phyloP scores from a whole-genome alignment of 2,888 invertebrate species.

The Drosophila ezoana region DNA sequence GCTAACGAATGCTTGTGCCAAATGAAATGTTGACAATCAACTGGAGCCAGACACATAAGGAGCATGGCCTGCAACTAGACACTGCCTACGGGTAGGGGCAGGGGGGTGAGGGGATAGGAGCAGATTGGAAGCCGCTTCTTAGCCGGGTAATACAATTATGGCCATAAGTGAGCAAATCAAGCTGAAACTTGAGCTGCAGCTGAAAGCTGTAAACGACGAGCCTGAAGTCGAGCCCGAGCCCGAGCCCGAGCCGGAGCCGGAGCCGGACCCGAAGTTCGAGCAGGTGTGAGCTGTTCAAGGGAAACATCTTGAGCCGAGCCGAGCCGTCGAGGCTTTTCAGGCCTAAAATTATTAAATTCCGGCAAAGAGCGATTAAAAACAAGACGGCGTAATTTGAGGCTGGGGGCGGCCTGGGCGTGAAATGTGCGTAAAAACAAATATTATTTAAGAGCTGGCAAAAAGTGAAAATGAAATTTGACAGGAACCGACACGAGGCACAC shows the following conservation, averaged over 20 bases:
- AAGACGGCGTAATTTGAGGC: neutral
- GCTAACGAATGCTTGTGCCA: conserved; percentile 19
- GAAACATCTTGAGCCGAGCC: conserved; percentile 25
- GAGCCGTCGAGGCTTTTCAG: conserved; percentile 26
- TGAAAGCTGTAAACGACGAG: conserved; percentile 16
- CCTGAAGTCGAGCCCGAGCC: too few relatives aligned
- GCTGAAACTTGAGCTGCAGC: conserved; percentile 21
- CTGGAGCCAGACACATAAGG: neutral
- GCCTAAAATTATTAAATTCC: conserved; percentile 71
- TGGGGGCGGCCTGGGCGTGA: neutral
- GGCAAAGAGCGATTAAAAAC: conserved; percentile 48
- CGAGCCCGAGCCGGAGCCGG: too few relatives aligned
- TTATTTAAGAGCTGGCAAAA: conserved; percentile 52
- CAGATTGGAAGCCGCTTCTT: too few relatives aligned
- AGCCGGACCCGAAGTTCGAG: conserved; percentile 3
- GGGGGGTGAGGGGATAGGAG: neutral
- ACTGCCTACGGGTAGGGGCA: too few relatives aligned
- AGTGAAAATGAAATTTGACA: conserved; percentile 63
- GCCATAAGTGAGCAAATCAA: conserved; percentile 36
- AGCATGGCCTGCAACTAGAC: too few relatives aligned
- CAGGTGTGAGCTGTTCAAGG: conserved; percentile 51
- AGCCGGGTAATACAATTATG: conserved; percentile 5
- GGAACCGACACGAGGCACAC: conserved; percentile 41
- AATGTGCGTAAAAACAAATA: conserved; percentile 51
- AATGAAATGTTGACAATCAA: conserved; percentile 12